A percentile compares a stretch with the other conserved stretches of the same genome.
phyloP scores from a whole-genome alignment of 2,888 invertebrate genomes.

The Parasteatoda lunata region DNA sequence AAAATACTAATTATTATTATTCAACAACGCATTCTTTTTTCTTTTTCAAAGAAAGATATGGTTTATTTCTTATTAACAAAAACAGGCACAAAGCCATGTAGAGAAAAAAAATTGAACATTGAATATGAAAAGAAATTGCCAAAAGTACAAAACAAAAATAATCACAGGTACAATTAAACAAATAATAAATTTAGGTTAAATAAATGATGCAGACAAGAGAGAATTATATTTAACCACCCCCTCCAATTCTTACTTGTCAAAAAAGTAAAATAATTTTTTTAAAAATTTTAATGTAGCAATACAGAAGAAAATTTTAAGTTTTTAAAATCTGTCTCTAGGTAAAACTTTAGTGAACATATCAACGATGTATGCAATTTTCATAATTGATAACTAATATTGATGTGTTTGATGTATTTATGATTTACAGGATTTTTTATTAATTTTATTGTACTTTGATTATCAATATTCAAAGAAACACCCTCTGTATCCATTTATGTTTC shows the following conservation, averaged over 20 bases:
- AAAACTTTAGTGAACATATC: neutral
- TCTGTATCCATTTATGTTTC: neutral
- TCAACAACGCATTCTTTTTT: too few relatives aligned
- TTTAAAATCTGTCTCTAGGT: neutral
- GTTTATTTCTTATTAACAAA: too few relatives aligned
- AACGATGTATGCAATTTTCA: neutral
- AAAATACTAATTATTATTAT: too few relatives aligned
- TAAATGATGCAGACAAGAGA: neutral
- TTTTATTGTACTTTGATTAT: constrained; percentile 69
- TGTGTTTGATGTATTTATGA: constrained; percentile 69
- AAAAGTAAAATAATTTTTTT: neutral
- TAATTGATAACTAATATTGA: neutral
- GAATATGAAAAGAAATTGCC: too few relatives aligned
- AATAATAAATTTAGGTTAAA: too few relatives aligned
- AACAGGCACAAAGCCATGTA: too few relatives aligned
- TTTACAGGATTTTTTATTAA: constrained; percentile 69
- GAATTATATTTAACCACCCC: neutral
- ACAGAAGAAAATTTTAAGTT: neutral
- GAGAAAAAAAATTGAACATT: too few relatives aligned
- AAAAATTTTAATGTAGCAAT: too few relatives aligned
- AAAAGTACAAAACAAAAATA: too few relatives aligned
- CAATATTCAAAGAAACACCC: too few relatives aligned
- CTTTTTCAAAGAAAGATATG: too few relatives aligned
- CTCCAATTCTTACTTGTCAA: neutral
- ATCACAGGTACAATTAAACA: too few relatives aligned